These are phyloP conservation scores for Schlechtendalia chinensis DNA, from an alignment of 1,140 invertebrate genomes.

Conservation along the genomic window DNA sequence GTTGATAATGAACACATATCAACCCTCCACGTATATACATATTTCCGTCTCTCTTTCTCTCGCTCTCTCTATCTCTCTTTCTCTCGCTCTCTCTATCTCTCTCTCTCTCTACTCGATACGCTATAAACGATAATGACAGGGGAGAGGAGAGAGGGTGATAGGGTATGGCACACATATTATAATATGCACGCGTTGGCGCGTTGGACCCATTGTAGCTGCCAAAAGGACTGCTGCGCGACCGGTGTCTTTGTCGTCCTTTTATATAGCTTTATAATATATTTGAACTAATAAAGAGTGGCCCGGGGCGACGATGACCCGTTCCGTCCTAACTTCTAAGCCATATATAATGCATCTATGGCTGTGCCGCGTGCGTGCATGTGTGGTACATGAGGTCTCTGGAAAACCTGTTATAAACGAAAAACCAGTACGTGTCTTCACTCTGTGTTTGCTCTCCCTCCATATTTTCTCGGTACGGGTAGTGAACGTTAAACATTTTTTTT, in stretches of 20 bases:
- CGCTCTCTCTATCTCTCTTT: slow-evolving; percentile 17
- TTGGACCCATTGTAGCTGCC: slow-evolving; percentile 19
- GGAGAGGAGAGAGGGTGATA: not conserved
- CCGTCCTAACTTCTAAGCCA: not conserved
- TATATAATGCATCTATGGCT: not conserved
- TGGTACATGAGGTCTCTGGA: slow-evolving; percentile 18
- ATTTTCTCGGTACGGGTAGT: not conserved
- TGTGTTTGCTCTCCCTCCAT: not conserved
- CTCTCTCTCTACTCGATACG: not conserved
- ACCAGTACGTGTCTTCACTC: slow-evolving; percentile 41
- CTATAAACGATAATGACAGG: not conserved
- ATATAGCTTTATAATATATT: slow-evolving; percentile 32
- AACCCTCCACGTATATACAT: no score
- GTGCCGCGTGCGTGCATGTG: not conserved
- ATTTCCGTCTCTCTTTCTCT: not conserved
- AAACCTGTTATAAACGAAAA: slow-evolving; percentile 48
- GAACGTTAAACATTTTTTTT: not conserved
- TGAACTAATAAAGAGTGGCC: slow-evolving; percentile 39
- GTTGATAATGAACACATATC: slow-evolving; percentile 14
- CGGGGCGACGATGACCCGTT: slow-evolving; percentile 18
- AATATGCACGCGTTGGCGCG: slow-evolving; percentile 5
- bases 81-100: not conserved
- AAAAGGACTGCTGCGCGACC: slow-evolving; percentile 5
- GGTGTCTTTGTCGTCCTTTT: slow-evolving; percentile 42
- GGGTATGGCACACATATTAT: slow-evolving; percentile 28